Conservation (phyloP, 2,113 vertebrate genomes). For the Stercorarius parasiticus region DNA sequence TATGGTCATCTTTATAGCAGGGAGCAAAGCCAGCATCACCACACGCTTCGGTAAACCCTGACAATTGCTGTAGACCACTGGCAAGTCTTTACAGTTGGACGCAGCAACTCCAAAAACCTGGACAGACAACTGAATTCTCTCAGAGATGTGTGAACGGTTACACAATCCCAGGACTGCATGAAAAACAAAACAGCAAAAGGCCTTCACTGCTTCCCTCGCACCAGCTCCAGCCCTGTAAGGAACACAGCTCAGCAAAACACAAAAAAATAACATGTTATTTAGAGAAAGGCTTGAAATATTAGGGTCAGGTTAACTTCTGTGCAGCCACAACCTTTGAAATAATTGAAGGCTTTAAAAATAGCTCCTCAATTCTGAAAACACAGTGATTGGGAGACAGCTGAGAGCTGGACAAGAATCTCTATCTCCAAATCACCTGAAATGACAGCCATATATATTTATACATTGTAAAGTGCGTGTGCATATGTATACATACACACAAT, state of each 20-base stretch:
- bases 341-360: neutral
- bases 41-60: neutral
- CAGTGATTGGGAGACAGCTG: neutral
- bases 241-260: neutral
- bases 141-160: neutral
- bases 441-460: neutral
- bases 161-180: neutral
- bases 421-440: neutral
- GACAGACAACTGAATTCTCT: neutral
- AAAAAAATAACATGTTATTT: accelerated
- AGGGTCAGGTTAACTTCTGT: neutral
- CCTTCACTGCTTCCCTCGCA: neutral
- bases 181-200: neutral
- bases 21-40: neutral
- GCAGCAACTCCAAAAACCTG: neutral
- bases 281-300: neutral
- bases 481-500: neutral
- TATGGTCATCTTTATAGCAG: neutral
- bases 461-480: neutral
- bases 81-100: neutral
- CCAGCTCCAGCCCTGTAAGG: neutral
- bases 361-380: neutral
- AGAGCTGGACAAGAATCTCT: neutral
- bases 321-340: neutral
- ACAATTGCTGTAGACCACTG: neutral